Evolutionary conservation across 2,797 vertebrate species (phyloP), one percentile per base, ranked within the genome.

Genomic region (Passerculus sandwichensis): DNA sequence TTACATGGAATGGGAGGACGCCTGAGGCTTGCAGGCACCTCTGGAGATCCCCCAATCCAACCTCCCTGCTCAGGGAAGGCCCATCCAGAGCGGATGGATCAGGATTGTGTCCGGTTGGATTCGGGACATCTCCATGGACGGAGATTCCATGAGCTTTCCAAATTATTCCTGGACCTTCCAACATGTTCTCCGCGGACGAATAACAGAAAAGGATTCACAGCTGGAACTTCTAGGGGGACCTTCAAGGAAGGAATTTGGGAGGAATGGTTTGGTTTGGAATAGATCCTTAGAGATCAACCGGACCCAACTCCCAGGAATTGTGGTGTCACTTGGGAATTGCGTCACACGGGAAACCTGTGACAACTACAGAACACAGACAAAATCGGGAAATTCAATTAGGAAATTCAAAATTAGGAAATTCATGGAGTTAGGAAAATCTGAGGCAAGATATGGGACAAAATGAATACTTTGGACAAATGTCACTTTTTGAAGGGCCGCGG

Each of bases 401-500:
- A 29, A 51, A 16, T 17, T 27, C 50, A 29, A 29, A 51, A 51
- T 29, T 11, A 17, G 34, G 56, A 40, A 69, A 69, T 20, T 8
- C 13, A 5, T 0, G 13, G n/a, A 29, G 9, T 54, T 25, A 10
- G n/a, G 64, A 61, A 76, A 85, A 61, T 30, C 23, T 38, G 36
- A 38, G 36, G 11, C 0, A 0, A 76, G 23, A 30, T 57, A 56
- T 51, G 38, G 7, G 50, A 61, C 11, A 60, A 69, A 76, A 69
- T 0, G 0, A 53, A 53, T 12, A 17, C n/a, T 4, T 23, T 27
- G 72, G 64, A 45, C 5, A 76, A 69, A 76, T 0, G 3, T 16
- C 62, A 36, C 47, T 8, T 12, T 59, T 40, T 18, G 22, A 22
- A 22, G 1, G 5, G 16, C 13, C 32, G 44, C 48, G 15, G 48